Conservation (phyloP, 2,113 vertebrate genomes). For the Herpetotheres cachinnans region DNA sequence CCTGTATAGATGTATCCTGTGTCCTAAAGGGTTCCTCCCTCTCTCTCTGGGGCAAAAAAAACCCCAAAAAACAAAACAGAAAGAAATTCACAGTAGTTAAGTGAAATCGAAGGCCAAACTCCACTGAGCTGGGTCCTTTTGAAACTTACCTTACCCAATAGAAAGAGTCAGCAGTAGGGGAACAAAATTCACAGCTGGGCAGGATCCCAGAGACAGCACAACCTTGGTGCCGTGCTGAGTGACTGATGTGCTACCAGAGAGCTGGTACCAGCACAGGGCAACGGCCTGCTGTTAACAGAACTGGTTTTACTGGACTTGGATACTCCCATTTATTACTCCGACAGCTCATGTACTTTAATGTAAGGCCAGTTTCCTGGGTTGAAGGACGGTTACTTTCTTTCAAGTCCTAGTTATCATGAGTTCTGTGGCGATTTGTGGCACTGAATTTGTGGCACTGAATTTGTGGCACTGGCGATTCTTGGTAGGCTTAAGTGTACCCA, state of each 20-base stretch:
- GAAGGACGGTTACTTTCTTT: neutral
- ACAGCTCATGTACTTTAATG: neutral
- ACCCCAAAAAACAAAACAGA: neutral
- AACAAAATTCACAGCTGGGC: neutral
- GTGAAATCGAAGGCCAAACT: neutral
- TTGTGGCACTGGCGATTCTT: no score
- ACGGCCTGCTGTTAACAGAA: rapidly evolving
- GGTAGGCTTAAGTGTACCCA: neutral
- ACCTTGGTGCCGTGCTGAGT: neutral
- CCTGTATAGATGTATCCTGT: neutral
- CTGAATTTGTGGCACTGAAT: neutral
- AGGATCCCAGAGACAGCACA: neutral
- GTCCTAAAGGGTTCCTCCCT: neutral
- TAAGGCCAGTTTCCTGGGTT: neutral
- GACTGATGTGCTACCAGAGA: neutral
- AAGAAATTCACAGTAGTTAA: neutral
- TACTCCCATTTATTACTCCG: neutral
- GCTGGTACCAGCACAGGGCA: neutral
- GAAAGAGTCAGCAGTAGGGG: neutral
- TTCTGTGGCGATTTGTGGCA: neutral
- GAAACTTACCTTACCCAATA: neutral
- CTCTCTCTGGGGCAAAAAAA: neutral
- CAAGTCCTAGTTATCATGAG: neutral
- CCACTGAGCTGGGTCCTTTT: rapidly evolving
- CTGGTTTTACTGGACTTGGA: neutral